Percentiles rank a stretch among this genome's conserved stretches.
These are phyloP conservation scores for Eupeodes luniger DNA, from an alignment of 2,888 invertebrate genomes.

Conservation along the genomic window DNA sequence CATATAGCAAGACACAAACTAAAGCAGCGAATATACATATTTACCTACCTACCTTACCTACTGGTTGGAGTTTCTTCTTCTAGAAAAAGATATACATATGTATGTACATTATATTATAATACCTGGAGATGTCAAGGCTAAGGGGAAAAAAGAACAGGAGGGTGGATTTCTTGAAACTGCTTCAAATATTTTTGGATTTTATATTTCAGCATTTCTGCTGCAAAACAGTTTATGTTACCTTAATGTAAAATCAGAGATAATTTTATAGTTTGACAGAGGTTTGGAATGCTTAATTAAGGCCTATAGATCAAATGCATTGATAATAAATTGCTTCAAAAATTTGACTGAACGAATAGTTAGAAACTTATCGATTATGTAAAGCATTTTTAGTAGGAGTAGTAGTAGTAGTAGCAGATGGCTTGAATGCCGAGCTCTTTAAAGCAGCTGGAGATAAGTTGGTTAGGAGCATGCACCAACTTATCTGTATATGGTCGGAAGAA, in stretches of 20 bases:
- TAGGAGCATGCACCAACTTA: too few relatives aligned
- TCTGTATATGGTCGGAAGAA: too few relatives aligned
- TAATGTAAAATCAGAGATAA: conserved; percentile 49
- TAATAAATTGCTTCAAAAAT: not conserved
- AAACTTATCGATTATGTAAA: not conserved
- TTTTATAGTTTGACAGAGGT: conserved; percentile 17
- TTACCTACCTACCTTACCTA: too few relatives aligned
- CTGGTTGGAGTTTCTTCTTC: not conserved
- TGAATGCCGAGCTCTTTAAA: too few relatives aligned
- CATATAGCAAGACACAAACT: not conserved
- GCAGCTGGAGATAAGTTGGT: too few relatives aligned
- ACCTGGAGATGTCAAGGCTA: conserved; percentile 51
- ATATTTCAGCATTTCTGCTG: conserved; percentile 19
- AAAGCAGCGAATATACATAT: not conserved
- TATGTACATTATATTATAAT: conserved; percentile 7
- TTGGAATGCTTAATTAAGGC: conserved; percentile 58
- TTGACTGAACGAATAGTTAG: not conserved
- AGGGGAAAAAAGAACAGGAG: not conserved
- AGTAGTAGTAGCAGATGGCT: too few relatives aligned
- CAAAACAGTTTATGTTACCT: not conserved
- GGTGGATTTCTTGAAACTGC: conserved; percentile 35
- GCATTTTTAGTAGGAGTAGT: not conserved
- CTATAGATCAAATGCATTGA: conserved; percentile 58
- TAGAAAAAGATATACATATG: not conserved
- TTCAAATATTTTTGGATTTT: conserved; percentile 26